phyloP scores from a whole-genome alignment of 1,140 invertebrate species.

The Drosophila trapezifrons region DNA sequence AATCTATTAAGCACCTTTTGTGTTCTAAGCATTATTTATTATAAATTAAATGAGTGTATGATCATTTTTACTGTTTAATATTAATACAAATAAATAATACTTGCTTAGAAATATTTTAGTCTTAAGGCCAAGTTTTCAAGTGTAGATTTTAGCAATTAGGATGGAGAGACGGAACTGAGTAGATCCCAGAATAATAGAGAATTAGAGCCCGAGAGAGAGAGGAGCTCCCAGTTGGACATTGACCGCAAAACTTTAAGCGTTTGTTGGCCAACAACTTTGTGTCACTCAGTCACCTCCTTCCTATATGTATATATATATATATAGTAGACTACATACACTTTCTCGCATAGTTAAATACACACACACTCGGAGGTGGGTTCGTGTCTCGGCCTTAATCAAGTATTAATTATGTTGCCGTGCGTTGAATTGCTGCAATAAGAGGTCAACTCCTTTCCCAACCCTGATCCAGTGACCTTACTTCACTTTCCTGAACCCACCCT shows the following conservation, averaged over 20 bases:
- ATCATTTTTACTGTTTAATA: not conserved
- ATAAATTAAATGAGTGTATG: not conserved
- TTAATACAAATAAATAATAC: no score
- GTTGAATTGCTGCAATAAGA: conserved; percentile 51
- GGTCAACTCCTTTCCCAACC: conserved; percentile 29
- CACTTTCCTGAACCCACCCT: not conserved
- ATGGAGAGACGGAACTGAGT: conserved; percentile 4
- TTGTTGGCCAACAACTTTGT: conserved; percentile 48
- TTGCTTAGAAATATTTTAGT: no score
- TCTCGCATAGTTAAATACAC: conserved; percentile 16
- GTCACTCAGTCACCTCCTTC: conserved; percentile 4
- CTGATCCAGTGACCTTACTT: conserved; percentile 16
- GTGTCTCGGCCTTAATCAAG: conserved; percentile 58
- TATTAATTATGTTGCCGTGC: conserved; percentile 62
- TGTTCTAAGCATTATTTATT: not conserved
- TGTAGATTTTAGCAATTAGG: conserved; percentile 9
- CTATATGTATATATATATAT: not conserved
- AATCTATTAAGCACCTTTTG: no score
- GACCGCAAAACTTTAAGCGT: conserved; percentile 46
- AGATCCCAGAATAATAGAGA: not conserved
- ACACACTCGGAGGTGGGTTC: not conserved
- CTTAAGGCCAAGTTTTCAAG: not conserved
- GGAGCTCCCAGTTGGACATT: conserved; percentile 30
- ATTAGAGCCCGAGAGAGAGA: conserved; percentile 2
- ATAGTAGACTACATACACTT: not conserved